phyloP scores from a whole-genome alignment of 2,113 vertebrate species.

The Elephas maximus region DNA sequence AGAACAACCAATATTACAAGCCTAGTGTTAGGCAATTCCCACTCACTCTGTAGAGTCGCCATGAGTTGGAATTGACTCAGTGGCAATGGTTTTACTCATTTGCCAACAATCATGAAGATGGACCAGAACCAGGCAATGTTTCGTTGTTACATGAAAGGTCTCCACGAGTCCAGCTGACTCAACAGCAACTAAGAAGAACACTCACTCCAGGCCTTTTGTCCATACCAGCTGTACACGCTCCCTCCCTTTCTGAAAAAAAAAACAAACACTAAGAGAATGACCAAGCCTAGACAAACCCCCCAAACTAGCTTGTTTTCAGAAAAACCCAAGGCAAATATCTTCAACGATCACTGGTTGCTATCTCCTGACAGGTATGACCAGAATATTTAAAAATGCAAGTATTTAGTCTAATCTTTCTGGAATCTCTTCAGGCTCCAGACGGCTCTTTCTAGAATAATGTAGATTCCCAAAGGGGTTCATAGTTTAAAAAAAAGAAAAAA shows the following conservation, averaged over 20 bases:
- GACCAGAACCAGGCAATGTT: background rate
- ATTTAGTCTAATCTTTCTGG: background rate
- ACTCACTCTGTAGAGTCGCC: background rate
- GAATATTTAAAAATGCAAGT: slow-evolving; percentile 33
- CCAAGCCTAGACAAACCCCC: background rate
- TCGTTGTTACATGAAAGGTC: background rate
- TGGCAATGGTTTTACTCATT: too few species aligned
- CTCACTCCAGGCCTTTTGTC: background rate
- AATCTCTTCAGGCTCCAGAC: background rate
- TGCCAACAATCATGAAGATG: background rate
- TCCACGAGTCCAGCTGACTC: background rate
- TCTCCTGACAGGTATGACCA: background rate
- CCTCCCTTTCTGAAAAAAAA: background rate
- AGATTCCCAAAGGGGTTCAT: background rate
- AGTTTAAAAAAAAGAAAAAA: background rate
- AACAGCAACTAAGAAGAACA: background rate
- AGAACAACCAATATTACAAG: background rate
- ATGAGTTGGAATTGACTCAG: background rate
- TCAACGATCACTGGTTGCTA: background rate
- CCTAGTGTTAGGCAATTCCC: background rate
- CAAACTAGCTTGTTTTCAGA: background rate
- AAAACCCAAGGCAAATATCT: background rate
- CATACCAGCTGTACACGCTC: background rate
- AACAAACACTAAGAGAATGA: background rate
- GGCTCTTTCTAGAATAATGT: background rate